phyloP scores from a whole-genome alignment of 2,888 invertebrate species.

The Watsonalla binaria region DNA sequence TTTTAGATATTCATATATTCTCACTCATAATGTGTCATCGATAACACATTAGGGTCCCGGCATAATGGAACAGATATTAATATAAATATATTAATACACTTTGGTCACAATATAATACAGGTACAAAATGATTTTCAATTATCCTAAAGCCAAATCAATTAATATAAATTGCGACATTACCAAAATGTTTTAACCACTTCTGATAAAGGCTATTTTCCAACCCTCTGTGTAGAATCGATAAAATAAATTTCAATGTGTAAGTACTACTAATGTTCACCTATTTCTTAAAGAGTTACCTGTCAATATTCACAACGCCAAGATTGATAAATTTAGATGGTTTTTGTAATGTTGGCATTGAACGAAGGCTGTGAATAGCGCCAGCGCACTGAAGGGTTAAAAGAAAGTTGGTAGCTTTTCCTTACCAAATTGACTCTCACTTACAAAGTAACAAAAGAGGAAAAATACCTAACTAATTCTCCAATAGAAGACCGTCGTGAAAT shows the following conservation, averaged over 20 bases:
- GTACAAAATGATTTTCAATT: background rate
- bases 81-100: constrained; percentile 2
- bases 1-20: constrained; percentile 21
- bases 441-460: background rate
- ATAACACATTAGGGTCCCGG: constrained; percentile 31
- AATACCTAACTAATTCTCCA: background rate
- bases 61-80: constrained; percentile 19
- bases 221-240: no score
- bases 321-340: background rate
- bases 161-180: background rate
- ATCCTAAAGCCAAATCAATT: background rate
- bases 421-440: background rate
- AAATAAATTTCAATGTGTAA: no score
- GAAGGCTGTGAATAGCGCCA: background rate
- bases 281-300: no score
- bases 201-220: no score
- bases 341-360: background rate
- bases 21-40: constrained; percentile 29
- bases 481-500: background rate
- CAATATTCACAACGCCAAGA: background rate
- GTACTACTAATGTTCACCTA: no score
- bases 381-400: background rate
- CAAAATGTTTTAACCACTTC: no score
- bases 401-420: background rate
- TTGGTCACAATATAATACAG: background rate